Evolutionary conservation across 2,113 vertebrate species (phyloP), one percentile per base, ranked within the genome.

Genomic region (Panthera tigris): DNA sequence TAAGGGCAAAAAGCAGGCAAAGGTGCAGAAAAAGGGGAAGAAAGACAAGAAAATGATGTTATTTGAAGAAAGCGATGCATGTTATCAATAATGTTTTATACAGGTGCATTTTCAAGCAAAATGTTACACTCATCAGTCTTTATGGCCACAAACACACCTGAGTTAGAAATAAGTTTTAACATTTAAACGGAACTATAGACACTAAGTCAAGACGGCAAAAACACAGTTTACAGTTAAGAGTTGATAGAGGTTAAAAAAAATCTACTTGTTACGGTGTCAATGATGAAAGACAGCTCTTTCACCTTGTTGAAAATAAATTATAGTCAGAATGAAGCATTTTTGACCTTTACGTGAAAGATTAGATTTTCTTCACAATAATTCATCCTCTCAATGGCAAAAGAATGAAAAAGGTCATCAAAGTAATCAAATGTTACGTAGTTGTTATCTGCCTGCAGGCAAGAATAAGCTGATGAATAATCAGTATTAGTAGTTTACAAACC

Each of bases 31-130:
- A 11, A n/a, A 48, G 33, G 50, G n/a, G 82, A 78, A 97, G 95
- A 97, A 94, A 94, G 96, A 98, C 65, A 99, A 97, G 98, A 98
- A 98, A 98, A 98, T 29, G 98, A 81, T 94, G 95, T 98, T 98
- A 98, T 4, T 98, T 93, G 36, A 91, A 76, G 95, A 98, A 97
- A 88, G 52, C 31, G 94, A 85, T 57, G 27, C 45, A 74, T 18
- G 57, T 50, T 82, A 92, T 91, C 45, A 92, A 55, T 92, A 79
- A 91, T 86, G 39, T 55, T 89, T 82, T 57, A 93, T 23, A 89
- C 0, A 86, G 7, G 41, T 69, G 7, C 48, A 3, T 66, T 92
- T 92, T 91, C 3, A 94, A 83, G 45, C 3, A 90, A 89, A 96
- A 83, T 68, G 45, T 65, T 52, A 80, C 25, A 66, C 8, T 65